Conservation (phyloP, 2,113 vertebrate genomes). For the Anguilla rostrata region DNA sequence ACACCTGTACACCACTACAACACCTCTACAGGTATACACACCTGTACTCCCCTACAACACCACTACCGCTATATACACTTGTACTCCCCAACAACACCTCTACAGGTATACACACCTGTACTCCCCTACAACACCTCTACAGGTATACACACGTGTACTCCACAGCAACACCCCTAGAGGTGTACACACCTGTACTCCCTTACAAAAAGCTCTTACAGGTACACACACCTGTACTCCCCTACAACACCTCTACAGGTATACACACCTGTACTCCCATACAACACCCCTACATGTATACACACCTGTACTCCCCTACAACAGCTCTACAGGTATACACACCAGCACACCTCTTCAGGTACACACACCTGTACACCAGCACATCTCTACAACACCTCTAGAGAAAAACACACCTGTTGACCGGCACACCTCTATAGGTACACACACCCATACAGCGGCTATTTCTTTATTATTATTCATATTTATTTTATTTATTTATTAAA, state of each 20-base stretch:
- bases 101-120: neutral
- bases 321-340: conserved; percentile 62
- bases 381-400: neutral
- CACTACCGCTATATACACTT: neutral
- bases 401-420: neutral
- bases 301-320: conserved; percentile 55
- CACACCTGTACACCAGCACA: neutral
- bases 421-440: neutral
- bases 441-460: neutral
- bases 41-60: neutral
- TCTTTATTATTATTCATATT: neutral
- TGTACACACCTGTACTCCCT: neutral
- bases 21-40: neutral
- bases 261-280: conserved; percentile 50
- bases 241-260: conserved; percentile 51
- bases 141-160: too few species aligned
- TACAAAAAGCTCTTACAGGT: conserved; percentile 74
- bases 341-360: neutral
- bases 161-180: too few species aligned
- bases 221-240: conserved; percentile 39
- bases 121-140: neutral
- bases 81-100: too few species aligned
- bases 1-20: neutral
- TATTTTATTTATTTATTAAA: neutral
- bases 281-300: conserved; percentile 65